Conservation (phyloP, 2,888 invertebrate genomes). For the Agrotis puta region DNA sequence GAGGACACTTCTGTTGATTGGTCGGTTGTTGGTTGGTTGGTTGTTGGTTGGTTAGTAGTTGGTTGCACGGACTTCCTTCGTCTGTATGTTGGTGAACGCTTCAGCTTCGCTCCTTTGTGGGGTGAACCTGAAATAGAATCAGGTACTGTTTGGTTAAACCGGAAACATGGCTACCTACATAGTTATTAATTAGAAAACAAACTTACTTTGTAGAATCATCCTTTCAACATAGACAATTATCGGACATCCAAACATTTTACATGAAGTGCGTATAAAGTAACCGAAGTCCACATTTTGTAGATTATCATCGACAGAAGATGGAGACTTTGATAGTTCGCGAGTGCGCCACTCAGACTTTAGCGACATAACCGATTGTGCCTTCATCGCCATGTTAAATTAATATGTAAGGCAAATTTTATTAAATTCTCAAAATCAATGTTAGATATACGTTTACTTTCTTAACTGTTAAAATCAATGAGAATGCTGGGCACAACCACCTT, state of each 20-base stretch:
- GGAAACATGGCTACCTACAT: too few relatives aligned
- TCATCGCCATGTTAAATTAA: slow-evolving; percentile 16
- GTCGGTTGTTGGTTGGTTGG: too few relatives aligned
- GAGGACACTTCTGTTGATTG: background rate
- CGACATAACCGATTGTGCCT: slow-evolving; percentile 5
- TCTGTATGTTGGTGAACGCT: slow-evolving; percentile 10
- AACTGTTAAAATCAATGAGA: slow-evolving; percentile 2
- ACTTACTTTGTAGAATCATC: slow-evolving; percentile 61
- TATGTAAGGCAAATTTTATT: background rate
- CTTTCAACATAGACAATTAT: slow-evolving; percentile 65
- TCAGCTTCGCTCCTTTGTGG: slow-evolving; percentile 35
- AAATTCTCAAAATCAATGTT: too few relatives aligned
- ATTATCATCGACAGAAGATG: background rate
- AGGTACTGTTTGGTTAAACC: background rate
- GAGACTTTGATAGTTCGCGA: slow-evolving; percentile 8
- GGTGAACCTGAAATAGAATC: slow-evolving; percentile 58
- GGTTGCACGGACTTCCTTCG: slow-evolving; percentile 8
- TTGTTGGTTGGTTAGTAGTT: too few relatives aligned
- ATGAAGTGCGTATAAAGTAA: slow-evolving; percentile 17
- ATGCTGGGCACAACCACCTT: background rate
- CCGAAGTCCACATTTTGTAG: slow-evolving; percentile 14
- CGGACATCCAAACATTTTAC: slow-evolving; percentile 66
- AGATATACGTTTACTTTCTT: background rate
- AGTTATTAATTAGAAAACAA: slow-evolving; percentile 12
- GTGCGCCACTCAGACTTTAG: background rate